Conservation (phyloP, 2,113 vertebrate species). For the Strigops habroptila region DNA sequence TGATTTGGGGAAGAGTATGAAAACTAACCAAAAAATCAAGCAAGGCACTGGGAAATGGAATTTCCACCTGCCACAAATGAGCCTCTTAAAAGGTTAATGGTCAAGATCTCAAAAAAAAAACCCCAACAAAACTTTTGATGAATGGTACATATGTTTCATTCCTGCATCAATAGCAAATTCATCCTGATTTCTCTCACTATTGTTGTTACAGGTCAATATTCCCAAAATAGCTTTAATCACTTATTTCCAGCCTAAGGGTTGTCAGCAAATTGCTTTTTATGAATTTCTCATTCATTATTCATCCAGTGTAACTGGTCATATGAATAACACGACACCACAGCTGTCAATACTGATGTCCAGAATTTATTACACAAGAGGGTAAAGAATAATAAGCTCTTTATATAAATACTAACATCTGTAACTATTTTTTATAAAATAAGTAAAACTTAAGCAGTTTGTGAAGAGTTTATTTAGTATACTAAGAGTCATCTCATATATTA, state of each 20-base stretch:
- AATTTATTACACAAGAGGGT: neutral
- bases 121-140: neutral
- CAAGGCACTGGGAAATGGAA: neutral
- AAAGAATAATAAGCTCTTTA: neutral
- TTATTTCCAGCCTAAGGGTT: constrained; percentile 32
- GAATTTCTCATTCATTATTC: constrained; percentile 28
- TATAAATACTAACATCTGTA: neutral
- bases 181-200: neutral
- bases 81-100: neutral
- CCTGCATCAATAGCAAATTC: neutral
- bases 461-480: neutral
- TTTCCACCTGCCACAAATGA: neutral
- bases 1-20: neutral
- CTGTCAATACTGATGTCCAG: neutral
- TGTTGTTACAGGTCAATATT: neutral
- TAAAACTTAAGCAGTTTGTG: neutral
- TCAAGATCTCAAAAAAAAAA: neutral
- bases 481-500: neutral
- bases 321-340: neutral
- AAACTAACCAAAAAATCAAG: neutral
- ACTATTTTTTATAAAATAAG: neutral
- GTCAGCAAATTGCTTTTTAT: constrained; percentile 4
- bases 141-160: neutral
- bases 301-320: neutral
- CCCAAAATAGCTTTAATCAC: constrained; percentile 37